Conservation (phyloP, 2,888 invertebrate species). For the Hypena proboscidalis region DNA sequence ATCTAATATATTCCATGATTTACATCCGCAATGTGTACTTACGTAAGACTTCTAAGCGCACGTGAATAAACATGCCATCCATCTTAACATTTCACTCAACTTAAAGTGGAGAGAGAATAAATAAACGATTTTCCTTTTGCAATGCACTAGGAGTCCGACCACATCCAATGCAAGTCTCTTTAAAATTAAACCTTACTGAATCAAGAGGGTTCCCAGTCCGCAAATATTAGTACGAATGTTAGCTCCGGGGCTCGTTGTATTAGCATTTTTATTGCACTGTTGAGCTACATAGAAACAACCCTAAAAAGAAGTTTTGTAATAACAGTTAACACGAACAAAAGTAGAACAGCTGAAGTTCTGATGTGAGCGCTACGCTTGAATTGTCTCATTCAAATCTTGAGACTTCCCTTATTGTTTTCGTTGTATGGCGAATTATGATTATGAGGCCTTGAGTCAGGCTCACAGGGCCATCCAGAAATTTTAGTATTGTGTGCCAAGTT, state of each 20-base stretch:
- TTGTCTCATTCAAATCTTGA: constrained; percentile 54
- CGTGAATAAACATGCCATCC: too few relatives aligned
- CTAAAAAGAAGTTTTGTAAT: constrained; percentile 56
- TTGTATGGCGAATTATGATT: constrained; percentile 35
- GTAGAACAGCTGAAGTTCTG: constrained; percentile 52
- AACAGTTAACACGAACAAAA: constrained; percentile 63
- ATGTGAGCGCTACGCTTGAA: constrained; percentile 49
- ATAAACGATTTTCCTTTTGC: background rate
- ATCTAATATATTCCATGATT: too few relatives aligned
- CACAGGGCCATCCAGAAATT: too few relatives aligned
- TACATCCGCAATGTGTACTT: too few relatives aligned
- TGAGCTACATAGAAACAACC: constrained; percentile 40
- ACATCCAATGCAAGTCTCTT: constrained; percentile 16
- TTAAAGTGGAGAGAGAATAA: too few relatives aligned
- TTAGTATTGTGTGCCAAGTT: too few relatives aligned
- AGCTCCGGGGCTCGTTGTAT: constrained; percentile 35
- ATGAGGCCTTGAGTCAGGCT: background rate
- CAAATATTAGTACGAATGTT: constrained; percentile 32
- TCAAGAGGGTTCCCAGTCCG: constrained; percentile 21
- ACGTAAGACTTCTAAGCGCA: too few relatives aligned
- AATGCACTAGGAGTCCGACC: background rate
- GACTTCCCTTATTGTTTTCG: constrained; percentile 46
- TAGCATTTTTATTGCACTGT: constrained; percentile 41
- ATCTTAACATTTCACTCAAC: too few relatives aligned
- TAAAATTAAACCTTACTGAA: constrained; percentile 27